Base-by-base conservation (phyloP, 1,140 invertebrate genomes). In the Zaprionus gabonicus region DNA sequence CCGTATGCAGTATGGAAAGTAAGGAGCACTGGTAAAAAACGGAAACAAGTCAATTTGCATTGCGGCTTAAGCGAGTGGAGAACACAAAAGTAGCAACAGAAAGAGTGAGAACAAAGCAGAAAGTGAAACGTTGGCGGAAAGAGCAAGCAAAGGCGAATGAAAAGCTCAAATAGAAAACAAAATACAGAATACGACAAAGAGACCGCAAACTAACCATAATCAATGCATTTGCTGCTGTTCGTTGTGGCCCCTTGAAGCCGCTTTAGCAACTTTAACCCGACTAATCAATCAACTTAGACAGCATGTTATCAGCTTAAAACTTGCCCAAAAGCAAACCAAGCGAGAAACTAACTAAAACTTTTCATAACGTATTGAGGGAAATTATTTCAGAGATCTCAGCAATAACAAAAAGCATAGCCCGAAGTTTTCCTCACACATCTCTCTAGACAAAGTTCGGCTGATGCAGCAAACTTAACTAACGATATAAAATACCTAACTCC, bases 31-130 rank as follows among this genome's bases (percentile, higher is more conserved):
- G 41, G 41, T 62, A 78, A 77, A 76, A 68, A 82, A 78, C 71
- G 84, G 84, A 87, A 87, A 81, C 84, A 87, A 87, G 84, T 88
- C 84, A 87, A 87, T 87, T 87, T 87, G 84, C 84, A 87, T 84
- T 87, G 84, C 84, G 84, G 84, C 84, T 87, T 88, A 87, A 81
- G 72, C 78, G 83, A 82, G 69, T 75, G 71, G 74, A 78, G 57
- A 75, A 27, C 59, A 38, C 72, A 74, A 65, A 66, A 56, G 65
- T 20, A 58, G n/a, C 44, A 62, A 49, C 66, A 57, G 71, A 17
- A 75, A 59, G 51, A 58, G 59, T 41, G 13, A 51, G 3, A 23
- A 12, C 3, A 51, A 20, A 75, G 63, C 66, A 55, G 60, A 65
- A 38, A 60, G 58, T 12, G 58, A 57, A 71, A 64, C 17, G 51